Percentiles rank a stretch among this genome's conserved stretches.
Conservation (phyloP, 2,113 vertebrate species). For the Oncorhynchus clarkii region DNA sequence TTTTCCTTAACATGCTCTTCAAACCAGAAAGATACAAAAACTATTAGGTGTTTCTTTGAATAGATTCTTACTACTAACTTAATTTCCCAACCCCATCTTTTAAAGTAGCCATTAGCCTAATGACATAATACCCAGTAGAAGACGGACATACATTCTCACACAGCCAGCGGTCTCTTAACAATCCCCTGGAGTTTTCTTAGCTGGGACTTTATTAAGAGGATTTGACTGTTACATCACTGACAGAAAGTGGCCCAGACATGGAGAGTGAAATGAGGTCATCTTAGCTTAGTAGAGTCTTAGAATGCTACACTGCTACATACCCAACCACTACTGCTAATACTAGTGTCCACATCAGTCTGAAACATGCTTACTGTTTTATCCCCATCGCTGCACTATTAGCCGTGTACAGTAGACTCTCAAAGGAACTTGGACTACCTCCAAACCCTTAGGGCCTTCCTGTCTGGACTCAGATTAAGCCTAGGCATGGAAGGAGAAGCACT, state of each 20-base stretch:
- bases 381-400: no score
- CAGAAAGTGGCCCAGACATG: constrained; percentile 14
- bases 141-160: neutral
- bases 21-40: neutral
- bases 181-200: constrained; percentile 38
- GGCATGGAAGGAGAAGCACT: neutral
- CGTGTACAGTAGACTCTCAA: no score
- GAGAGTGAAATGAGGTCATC: neutral
- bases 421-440: no score
- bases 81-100: neutral
- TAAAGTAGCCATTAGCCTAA: neutral
- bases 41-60: neutral
- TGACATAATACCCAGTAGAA: neutral
- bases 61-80: no score
- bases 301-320: neutral
- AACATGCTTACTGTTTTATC: neutral
- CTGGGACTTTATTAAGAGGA: constrained; percentile 62
- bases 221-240: constrained; percentile 51
- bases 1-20: neutral
- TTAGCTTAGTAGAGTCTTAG: neutral
- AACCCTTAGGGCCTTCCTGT: no score
- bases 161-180: constrained; percentile 49
- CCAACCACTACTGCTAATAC: neutral
- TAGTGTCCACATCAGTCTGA: neutral
- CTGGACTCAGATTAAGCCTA: no score